Percentiles rank a stretch among this genome's conserved stretches.
phyloP scores from a whole-genome alignment of 2,113 vertebrate species.

The Pitta sordida region DNA sequence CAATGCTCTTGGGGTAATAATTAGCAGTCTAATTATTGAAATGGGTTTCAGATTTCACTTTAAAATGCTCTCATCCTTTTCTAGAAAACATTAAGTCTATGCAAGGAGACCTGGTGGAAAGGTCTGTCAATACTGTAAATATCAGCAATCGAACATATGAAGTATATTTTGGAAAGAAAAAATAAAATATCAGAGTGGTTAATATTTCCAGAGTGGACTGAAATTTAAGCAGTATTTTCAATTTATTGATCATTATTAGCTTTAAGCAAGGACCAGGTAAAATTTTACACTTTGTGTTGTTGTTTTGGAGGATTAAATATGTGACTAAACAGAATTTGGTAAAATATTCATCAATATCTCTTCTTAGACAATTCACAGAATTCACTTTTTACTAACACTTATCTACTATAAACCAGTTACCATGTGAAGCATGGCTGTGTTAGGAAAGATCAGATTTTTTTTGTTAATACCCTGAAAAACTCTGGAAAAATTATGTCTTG shows the following conservation, averaged over 20 bases:
- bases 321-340: background rate
- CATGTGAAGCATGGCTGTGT: background rate
- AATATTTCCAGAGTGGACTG: background rate
- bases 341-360: background rate
- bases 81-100: background rate
- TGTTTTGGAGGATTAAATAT: background rate
- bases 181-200: background rate
- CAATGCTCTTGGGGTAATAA: background rate
- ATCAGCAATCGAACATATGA: background rate
- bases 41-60: background rate
- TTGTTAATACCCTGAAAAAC: background rate
- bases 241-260: background rate
- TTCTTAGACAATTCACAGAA: background rate
- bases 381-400: background rate
- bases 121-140: background rate
- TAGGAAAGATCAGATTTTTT: background rate
- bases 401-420: background rate
- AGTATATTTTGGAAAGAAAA: background rate
- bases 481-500: background rate
- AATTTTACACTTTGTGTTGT: background rate
- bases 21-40: background rate
- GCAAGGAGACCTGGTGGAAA: background rate
- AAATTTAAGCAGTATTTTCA: background rate
- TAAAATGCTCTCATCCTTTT: background rate
- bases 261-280: background rate